These are phyloP conservation scores for Aplidium turbinatum DNA, from an alignment of 23 tunicate genomes.

Conservation along the genomic window DNA sequence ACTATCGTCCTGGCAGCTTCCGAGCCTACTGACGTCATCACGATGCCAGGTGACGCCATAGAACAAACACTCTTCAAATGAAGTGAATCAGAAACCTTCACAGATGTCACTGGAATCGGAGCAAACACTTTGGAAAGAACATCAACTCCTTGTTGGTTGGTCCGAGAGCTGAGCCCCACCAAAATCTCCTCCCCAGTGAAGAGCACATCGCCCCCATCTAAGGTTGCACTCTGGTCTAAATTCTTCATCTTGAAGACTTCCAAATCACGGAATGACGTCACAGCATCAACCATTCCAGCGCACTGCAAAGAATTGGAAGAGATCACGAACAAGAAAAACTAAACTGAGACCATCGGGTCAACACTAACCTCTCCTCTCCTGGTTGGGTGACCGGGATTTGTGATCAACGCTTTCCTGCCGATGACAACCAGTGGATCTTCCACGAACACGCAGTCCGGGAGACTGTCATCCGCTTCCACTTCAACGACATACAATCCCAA, in stretches of 20 bases:
- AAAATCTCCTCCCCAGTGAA: constrained; percentile 89
- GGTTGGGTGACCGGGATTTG: constrained; percentile 70
- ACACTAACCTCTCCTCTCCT: constrained; percentile 73
- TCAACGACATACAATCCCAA: constrained; percentile 60
- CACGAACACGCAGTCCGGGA: constrained; percentile 93
- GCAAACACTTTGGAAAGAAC: constrained; percentile 60
- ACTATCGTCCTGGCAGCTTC: constrained; percentile 1
- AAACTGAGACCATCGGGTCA: too few relatives aligned
- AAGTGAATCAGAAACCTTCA: constrained; percentile 38
- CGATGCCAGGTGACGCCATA: constrained; percentile 48
- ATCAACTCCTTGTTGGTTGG: constrained; percentile 62
- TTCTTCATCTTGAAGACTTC: constrained; percentile 53
- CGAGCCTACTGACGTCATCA: constrained; percentile 20
- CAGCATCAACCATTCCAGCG: constrained; percentile 9
- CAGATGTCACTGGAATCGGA: constrained; percentile 36
- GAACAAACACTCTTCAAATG: constrained; percentile 75
- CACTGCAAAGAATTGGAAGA: background rate
- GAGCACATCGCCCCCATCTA: constrained; percentile 93
- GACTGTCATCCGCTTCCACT: constrained; percentile 63
- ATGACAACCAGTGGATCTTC: constrained; percentile 78
- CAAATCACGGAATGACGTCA: constrained; percentile 23
- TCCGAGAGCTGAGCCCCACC: constrained; percentile 61
- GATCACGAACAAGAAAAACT: background rate
- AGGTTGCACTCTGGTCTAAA: constrained; percentile 45
- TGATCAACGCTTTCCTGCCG: constrained; percentile 65